A percentile compares a stretch with the other conserved stretches of the same genome.
phyloP scores from a whole-genome alignment of 37 sponge, comb jelly and placozoan genomes.

The Petrosia ficiformis region DNA sequence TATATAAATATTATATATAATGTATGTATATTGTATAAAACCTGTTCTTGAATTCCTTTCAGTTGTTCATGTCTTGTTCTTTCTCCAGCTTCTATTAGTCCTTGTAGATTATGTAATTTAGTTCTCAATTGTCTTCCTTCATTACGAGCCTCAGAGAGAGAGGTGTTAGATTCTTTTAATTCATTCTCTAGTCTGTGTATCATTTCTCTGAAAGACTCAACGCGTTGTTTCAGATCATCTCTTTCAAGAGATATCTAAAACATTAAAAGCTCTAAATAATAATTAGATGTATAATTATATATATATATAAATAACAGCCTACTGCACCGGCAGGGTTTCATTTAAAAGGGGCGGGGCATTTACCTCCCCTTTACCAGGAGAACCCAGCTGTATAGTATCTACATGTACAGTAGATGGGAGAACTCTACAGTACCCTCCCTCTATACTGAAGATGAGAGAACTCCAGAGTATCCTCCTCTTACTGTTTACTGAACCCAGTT shows the following conservation, averaged over 20 bases:
- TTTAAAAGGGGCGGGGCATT: too few relatives aligned
- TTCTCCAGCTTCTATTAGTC: slow-evolving; percentile 35
- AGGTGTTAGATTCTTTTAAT: slow-evolving; percentile 35
- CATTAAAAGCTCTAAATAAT: too few relatives aligned
- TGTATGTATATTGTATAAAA: too few relatives aligned
- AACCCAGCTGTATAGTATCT: neutral
- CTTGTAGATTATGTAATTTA: slow-evolving; percentile 41
- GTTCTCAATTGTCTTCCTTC: slow-evolving; percentile 20
- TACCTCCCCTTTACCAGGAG: too few relatives aligned
- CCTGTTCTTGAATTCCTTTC: slow-evolving; percentile 37
- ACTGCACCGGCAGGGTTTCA: too few relatives aligned
- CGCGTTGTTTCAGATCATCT: slow-evolving; percentile 28
- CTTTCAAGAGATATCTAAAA: slow-evolving; percentile 40
- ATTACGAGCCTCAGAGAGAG: slow-evolving; percentile 36
- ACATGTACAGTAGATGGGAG: neutral
- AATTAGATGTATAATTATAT: too few relatives aligned
- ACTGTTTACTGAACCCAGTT: too few relatives aligned
- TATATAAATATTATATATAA: neutral
- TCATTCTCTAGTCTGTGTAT: slow-evolving; percentile 66
- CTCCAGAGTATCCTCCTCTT: too few relatives aligned
- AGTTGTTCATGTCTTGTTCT: slow-evolving; percentile 22
- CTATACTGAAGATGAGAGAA: neutral
- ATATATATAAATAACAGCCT: too few relatives aligned
- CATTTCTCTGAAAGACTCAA: slow-evolving; percentile 48
- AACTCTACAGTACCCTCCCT: too few relatives aligned